Evolutionary conservation across 2,797 vertebrate genomes (phyloP), one percentile per base, ranked within the genome.

Genomic region (Carcharodon carcharias): DNA sequence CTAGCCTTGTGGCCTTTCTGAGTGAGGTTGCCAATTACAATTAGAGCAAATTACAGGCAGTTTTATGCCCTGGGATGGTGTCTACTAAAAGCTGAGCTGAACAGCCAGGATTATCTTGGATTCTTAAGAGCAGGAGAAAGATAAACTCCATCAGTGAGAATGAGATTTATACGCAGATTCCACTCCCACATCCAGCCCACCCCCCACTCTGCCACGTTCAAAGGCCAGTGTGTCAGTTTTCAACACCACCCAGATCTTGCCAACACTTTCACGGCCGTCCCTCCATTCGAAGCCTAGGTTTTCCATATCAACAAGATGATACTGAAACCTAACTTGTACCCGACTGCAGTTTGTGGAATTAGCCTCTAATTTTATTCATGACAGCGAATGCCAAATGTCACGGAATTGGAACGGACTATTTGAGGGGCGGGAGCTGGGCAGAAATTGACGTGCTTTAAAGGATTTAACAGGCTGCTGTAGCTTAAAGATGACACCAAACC

Each of bases 21-120:
- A 93, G 61, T 93, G n/a, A 21, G n/a, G 23, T 65, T 93, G 35
- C 63, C 91, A 65, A 93, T 93, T 65, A 40, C 61, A 93, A 93
- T 65, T 65, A 93, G 56, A 92, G 58, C 58, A 92, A 92, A 92
- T 65, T 26, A n/a, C 18, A 93, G 35, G 58, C 91, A 26, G 91
- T 65, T 93, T 61, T 92, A 35, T 92, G 56, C 14, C 21, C 40
- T 91, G 88, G 88, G 11, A 91, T 56, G 35, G 88, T 11, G 4
- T 26, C 28, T 31, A 40, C 23, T 40, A 91, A n/a, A 91, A 61
- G 11, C 56, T 63, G 88, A 58, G 58, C 88, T 61, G 58, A 61
- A 91, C 14, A 7, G 35, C 91, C 61, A 23, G 21, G 18, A 35
- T 40, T 93, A 61, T 65, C n/a, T 93, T 93, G 6, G n/a, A 93